Evolutionary conservation across 2,797 vertebrate species (phyloP).

Genomic region (Tokudaia tokunoshimensis): DNA sequence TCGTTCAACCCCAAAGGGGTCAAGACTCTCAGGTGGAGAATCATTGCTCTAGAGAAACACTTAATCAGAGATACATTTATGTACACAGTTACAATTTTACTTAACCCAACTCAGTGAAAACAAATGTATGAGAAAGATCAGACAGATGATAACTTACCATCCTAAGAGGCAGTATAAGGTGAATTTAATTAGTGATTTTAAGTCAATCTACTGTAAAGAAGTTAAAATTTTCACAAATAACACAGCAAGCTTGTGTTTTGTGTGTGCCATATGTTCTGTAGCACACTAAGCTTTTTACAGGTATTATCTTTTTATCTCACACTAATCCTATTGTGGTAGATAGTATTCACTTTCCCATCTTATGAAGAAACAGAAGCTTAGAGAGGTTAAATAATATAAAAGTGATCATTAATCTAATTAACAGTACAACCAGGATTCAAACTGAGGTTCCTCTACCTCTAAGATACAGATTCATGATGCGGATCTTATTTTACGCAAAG

Average conservation of each 20-base stretch:
- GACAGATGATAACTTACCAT: conserved; percentile 32
- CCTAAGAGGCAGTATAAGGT: conserved; percentile 50
- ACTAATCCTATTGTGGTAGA: conserved; percentile 23
- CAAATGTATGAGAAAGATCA: conserved; percentile 53
- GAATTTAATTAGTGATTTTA: conserved; percentile 67
- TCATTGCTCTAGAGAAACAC: not conserved
- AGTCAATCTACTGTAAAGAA: conserved; percentile 64
- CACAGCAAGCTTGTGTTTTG: conserved; percentile 64
- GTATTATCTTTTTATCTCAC: conserved; percentile 20
- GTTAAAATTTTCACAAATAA: conserved; percentile 67
- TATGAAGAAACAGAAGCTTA: conserved; percentile 48
- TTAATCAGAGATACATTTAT: conserved; percentile 3
- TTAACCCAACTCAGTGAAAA: conserved; percentile 64
- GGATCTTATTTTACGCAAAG: conserved; percentile 19
- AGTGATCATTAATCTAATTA: conserved; percentile 26
- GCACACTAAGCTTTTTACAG: conserved; percentile 31
- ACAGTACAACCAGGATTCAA: conserved; percentile 45
- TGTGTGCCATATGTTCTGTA: not conserved
- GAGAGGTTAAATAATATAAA: conserved; percentile 38
- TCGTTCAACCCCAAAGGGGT: not conserved
- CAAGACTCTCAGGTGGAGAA: not conserved
- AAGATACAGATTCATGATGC: conserved; percentile 25
- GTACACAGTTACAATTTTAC: conserved; percentile 52
- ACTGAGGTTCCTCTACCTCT: conserved; percentile 40
- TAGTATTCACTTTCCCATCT: conserved; percentile 49